These are phyloP conservation scores for Stegophylla sp. DNA, from an alignment of 2,888 invertebrate genomes.

Conservation along the genomic window DNA sequence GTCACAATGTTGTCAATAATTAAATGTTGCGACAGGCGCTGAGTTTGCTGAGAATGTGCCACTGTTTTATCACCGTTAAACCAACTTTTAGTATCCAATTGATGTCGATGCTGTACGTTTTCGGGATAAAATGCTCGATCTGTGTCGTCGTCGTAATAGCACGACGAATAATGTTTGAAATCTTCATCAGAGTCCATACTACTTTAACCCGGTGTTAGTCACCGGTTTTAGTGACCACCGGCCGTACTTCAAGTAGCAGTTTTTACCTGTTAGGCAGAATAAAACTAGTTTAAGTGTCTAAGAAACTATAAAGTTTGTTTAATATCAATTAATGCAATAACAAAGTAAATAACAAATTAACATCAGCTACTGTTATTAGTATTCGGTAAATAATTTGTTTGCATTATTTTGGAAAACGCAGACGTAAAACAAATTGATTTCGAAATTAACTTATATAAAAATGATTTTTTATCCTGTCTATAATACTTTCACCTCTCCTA, in stretches of 20 bases:
- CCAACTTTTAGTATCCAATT: constrained; percentile 30
- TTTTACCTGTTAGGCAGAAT: constrained; percentile 6
- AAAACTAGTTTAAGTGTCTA: neutral
- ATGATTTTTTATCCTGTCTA: no score
- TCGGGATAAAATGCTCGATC: constrained; percentile 54
- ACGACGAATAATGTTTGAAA: constrained; percentile 56
- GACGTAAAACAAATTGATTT: no score
- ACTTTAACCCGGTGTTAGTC: constrained; percentile 41
- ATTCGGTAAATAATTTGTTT: no score
- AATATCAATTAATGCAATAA: no score
- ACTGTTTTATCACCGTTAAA: constrained; percentile 24
- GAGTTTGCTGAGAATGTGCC: constrained; percentile 20
- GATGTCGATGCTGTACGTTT: constrained; percentile 31
- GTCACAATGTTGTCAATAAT: constrained; percentile 29
- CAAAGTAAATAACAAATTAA: no score
- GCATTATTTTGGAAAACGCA: no score
- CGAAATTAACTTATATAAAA: no score
- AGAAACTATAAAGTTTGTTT: no score
- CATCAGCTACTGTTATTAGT: no score
- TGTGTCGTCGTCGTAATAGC: constrained; percentile 56
- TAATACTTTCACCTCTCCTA: no score
- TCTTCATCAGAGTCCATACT: constrained; percentile 57
- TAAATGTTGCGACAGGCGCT: constrained; percentile 7
- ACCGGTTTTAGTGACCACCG: constrained; percentile 40
- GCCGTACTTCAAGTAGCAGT: neutral